These are phyloP conservation scores for Noctua fimbriata DNA, from an alignment of 2,888 invertebrate genomes.

Conservation along the genomic window DNA sequence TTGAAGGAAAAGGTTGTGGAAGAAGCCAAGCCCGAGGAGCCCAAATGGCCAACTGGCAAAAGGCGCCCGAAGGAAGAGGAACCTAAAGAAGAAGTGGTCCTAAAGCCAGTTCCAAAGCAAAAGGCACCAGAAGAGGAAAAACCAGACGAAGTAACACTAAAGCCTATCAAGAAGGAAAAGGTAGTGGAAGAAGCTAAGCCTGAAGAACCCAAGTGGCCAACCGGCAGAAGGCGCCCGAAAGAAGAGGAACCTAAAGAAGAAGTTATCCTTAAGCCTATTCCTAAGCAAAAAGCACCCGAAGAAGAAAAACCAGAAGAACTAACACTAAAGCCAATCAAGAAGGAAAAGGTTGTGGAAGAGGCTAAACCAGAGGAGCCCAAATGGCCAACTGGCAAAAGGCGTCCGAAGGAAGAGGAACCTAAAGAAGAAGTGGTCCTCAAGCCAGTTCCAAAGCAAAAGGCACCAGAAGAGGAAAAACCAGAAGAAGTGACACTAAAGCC, in stretches of 20 bases:
- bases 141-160: conserved; percentile 12
- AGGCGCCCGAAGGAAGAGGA: conserved; percentile 15
- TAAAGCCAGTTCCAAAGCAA: conserved; percentile 9
- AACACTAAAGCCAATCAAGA: conserved; percentile 6
- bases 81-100: conserved; percentile 19
- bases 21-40: conserved; percentile 28
- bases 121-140: conserved; percentile 14
- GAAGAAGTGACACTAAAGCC: conserved; percentile 11
- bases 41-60: conserved; percentile 14
- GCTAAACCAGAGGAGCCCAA: conserved; percentile 14
- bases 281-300: conserved; percentile 17
- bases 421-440: conserved; percentile 27
- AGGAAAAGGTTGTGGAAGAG: conserved; percentile 20
- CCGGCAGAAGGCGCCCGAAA: conserved; percentile 4
- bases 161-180: conserved; percentile 8
- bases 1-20: conserved; percentile 29
- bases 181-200: conserved; percentile 16
- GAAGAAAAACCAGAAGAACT: conserved; percentile 24
- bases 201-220: conserved; percentile 20
- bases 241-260: conserved; percentile 23
- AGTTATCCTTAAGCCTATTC: conserved; percentile 17
- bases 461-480: conserved; percentile 11
- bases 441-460: conserved; percentile 21
- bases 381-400: conserved; percentile 29
- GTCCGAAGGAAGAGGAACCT: conserved; percentile 25